Base-by-base conservation (phyloP, 2,113 vertebrate species). In the Rostratula benghalensis region DNA sequence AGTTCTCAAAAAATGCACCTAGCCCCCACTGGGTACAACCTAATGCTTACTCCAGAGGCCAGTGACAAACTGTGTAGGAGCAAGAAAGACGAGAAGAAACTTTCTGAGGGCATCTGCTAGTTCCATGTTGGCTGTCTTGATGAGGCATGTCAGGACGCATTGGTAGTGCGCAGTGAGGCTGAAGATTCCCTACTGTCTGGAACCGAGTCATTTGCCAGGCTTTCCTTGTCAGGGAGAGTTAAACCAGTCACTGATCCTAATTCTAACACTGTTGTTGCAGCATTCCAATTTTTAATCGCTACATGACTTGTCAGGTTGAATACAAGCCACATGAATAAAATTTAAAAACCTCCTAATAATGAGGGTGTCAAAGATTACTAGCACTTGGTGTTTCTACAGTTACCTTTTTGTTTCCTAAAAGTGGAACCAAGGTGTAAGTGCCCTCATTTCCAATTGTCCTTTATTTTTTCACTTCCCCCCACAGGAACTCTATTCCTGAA, bases 251-350 rank as follows among this genome's bases (percentile, higher is more conserved):
- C 98, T 98, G 98, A 99, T 99, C 98, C 98, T 99, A 99, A 99
- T 98, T 99, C 98, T 98, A 98, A 98, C 98, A 98, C 99, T 98
- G 98, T 98, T 99, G 98, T 99, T 98, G 98, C 98, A 98, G 98
- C 98, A 99, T 99, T 99, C 98, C 98, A 98, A 98, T 99, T 99
- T 99, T 98, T 99, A 99, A 99, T 99, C 98, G 93, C 98, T 99
- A 98, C 98, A 98, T 99, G 98, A 99, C 98, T 99, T 99, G 99
- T 99, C 98, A 98, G 98, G 96, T 98, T 98, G 98, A 99, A 99
- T 99, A 98, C 93, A 96, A 98, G 97, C 97, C 98, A 95, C 97
- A 98, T 97, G 97, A 97, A 98, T 98, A 98, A 98, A 98, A 98
- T 98, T 97, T 98, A 98, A 97, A 98, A 98, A 98, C 97, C 97